Evolutionary conservation across 2,113 vertebrate genomes (phyloP).

Genomic region (Glaucidium brasilianum): DNA sequence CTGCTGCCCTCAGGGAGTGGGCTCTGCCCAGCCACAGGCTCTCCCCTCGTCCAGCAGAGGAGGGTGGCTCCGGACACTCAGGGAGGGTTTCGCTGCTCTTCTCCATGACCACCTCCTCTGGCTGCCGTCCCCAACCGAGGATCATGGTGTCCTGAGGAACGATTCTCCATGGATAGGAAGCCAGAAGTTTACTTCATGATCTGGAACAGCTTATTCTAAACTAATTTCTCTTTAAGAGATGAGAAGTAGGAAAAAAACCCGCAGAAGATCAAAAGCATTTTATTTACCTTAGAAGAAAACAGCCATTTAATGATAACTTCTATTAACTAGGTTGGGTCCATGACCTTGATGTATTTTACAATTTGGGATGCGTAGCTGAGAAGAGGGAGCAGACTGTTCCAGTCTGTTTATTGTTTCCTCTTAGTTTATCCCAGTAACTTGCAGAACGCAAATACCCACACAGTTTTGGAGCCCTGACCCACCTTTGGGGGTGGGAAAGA

Average conservation of each 20-base stretch:
- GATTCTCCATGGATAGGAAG: slow-evolving; percentile 60
- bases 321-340: slow-evolving; percentile 52
- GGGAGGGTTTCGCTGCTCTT: neutral
- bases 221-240: slow-evolving; percentile 57
- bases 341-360: slow-evolving; percentile 55
- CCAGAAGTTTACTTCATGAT: slow-evolving; percentile 62
- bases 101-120: neutral
- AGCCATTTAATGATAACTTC: slow-evolving; percentile 50
- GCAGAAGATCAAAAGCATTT: slow-evolving; percentile 11
- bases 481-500: neutral
- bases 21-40: neutral
- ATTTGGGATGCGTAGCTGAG: neutral
- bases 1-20: neutral
- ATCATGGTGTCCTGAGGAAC: neutral
- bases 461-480: neutral
- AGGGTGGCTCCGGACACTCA: neutral
- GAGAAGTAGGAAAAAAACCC: neutral
- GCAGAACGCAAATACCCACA: neutral
- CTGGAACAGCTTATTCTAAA: slow-evolving; percentile 60
- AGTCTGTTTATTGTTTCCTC: slow-evolving; percentile 13
- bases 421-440: neutral
- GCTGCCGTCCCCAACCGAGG: slow-evolving; percentile 1
- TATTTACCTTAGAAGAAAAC: slow-evolving; percentile 24
- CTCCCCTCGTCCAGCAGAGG: neutral
- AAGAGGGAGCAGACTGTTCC: slow-evolving; percentile 1